Evolutionary conservation across 2,888 invertebrate species (phyloP).

Genomic region (Cecidostiba fungosa): DNA sequence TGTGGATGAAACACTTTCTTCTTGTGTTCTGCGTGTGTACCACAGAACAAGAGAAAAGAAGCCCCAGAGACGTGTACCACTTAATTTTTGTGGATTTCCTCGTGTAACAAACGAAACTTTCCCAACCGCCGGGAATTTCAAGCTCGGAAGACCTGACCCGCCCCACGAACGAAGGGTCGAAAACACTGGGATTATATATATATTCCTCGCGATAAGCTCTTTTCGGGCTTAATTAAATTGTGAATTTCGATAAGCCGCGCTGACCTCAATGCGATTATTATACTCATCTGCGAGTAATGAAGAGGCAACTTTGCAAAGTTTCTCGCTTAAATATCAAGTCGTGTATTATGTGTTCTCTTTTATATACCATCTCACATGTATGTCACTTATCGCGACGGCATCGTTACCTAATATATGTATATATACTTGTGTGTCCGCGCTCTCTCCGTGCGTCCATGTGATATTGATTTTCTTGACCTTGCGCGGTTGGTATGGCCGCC

Average conservation of each 20-base stretch:
- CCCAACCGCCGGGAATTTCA: too few relatives aligned
- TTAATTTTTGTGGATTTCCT: too few relatives aligned
- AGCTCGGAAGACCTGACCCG: too few relatives aligned
- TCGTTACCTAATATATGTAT: conserved; percentile 70
- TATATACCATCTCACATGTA: background rate
- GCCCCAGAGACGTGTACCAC: too few relatives aligned
- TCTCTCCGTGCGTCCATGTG: conserved; percentile 62
- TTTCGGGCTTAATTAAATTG: background rate
- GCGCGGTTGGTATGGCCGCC: conserved; percentile 51
- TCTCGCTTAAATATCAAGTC: too few relatives aligned
- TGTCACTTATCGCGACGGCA: conserved; percentile 60
- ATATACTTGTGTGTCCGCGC: conserved; percentile 65
- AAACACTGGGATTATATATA: background rate
- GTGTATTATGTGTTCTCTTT: background rate
- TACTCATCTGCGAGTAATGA: too few relatives aligned
- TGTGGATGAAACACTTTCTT: too few relatives aligned
- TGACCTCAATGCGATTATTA: background rate
- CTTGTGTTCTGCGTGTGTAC: too few relatives aligned
- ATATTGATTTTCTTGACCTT: conserved; percentile 75
- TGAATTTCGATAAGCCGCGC: background rate
- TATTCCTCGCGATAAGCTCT: background rate
- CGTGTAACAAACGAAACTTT: too few relatives aligned
- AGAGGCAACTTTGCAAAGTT: too few relatives aligned
- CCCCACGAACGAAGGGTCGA: background rate
- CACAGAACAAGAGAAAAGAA: too few relatives aligned